These are phyloP conservation scores for Portevinia maculata DNA, from an alignment of 2,888 invertebrate genomes.

Conservation along the genomic window DNA sequence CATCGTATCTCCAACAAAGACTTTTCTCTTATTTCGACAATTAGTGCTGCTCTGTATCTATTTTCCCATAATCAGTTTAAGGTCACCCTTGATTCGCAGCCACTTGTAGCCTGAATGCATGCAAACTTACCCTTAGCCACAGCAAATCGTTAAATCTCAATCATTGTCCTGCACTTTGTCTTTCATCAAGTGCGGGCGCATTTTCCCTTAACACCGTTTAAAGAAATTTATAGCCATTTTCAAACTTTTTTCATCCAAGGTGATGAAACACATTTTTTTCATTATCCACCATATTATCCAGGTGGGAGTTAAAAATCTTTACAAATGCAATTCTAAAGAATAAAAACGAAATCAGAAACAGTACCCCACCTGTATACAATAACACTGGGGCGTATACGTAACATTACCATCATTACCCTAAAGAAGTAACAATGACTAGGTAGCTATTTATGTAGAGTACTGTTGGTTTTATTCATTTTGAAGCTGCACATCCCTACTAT, in stretches of 20 bases:
- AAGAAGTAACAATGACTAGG: slow-evolving; percentile 63
- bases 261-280: slow-evolving; percentile 51
- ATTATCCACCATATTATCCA: slow-evolving; percentile 56
- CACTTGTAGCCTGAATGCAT: neutral
- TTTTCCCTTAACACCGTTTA: slow-evolving; percentile 20
- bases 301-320: slow-evolving; percentile 47
- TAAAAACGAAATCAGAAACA: neutral
- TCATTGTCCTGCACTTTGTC: too few species aligned
- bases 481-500: slow-evolving; percentile 46
- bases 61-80: too few species aligned
- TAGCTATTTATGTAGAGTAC: slow-evolving; percentile 16
- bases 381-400: slow-evolving; percentile 2
- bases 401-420: slow-evolving; percentile 15
- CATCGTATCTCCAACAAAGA: too few species aligned
- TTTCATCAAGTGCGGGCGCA: neutral
- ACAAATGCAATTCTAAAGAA: slow-evolving; percentile 6
- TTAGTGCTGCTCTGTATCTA: too few species aligned
- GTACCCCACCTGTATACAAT: neutral
- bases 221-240: slow-evolving; percentile 29
- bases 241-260: slow-evolving; percentile 39
- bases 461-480: slow-evolving; percentile 14
- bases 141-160: too few species aligned
- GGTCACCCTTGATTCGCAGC: too few species aligned
- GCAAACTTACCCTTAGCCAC: too few species aligned
- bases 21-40: too few species aligned